A percentile compares a stretch with the other conserved stretches of the same genome.
These are phyloP conservation scores for Thera obeliscata DNA, from an alignment of 2,888 invertebrate species.

Conservation along the genomic window DNA sequence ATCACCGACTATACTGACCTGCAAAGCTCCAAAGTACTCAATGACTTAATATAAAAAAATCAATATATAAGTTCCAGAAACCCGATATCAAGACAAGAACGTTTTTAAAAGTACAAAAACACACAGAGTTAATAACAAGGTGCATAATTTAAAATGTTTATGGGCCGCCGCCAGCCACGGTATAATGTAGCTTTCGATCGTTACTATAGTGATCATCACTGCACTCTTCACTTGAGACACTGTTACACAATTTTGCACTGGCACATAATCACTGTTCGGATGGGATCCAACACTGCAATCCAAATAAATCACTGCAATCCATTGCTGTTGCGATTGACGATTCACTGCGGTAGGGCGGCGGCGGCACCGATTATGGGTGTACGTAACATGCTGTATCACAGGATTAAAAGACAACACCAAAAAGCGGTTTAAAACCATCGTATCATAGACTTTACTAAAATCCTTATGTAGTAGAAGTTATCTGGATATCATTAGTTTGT, in stretches of 20 bases:
- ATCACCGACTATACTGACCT: background rate
- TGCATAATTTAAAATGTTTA: conserved; percentile 61
- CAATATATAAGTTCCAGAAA: background rate
- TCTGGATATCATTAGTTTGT: background rate
- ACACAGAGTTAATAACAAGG: conserved; percentile 70
- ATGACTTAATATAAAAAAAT: background rate
- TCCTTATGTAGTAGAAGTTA: background rate
- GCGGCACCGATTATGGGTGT: conserved; percentile 61
- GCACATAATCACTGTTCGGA: conserved; percentile 62
- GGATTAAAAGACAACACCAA: conserved; percentile 41
- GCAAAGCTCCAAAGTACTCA: conserved; percentile 3
- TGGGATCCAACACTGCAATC: conserved; percentile 79
- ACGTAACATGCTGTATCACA: conserved; percentile 46
- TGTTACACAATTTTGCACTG: conserved; percentile 73
- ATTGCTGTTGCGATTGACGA: conserved; percentile 48
- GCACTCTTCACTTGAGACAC: conserved; percentile 68
- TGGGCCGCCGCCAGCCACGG: conserved; percentile 79
- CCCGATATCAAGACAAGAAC: conserved; percentile 15
- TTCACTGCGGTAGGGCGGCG: conserved; percentile 59
- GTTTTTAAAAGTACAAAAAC: conserved; percentile 47
- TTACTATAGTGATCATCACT: conserved; percentile 51
- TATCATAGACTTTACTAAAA: conserved; percentile 32
- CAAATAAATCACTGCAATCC: conserved; percentile 81
- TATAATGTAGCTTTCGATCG: conserved; percentile 28
- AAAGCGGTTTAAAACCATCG: conserved; percentile 39